phyloP scores from a whole-genome alignment of 23 tunicate genomes.

The Trididemnum clinides region DNA sequence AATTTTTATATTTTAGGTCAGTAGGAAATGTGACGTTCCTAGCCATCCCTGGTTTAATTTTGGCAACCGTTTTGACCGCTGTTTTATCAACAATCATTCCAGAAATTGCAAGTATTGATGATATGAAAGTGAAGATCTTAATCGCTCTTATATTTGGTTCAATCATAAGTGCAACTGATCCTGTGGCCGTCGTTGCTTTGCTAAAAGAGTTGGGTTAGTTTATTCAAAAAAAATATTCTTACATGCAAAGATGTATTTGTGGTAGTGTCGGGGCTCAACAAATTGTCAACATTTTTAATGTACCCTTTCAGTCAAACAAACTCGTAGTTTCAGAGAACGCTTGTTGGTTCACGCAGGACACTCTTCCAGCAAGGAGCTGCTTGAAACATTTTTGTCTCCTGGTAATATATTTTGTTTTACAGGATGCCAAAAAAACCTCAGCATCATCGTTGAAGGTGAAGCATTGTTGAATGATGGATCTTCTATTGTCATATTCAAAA shows the following conservation, averaged over 20 bases:
- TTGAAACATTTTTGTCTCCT: too few species aligned
- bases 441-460: conserved; percentile 90
- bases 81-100: conserved; percentile 57
- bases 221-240: too few species aligned
- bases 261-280: too few species aligned
- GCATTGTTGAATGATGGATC: conserved; percentile 89
- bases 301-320: too few species aligned
- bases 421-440: conserved; percentile 83
- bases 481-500: conserved; percentile 83
- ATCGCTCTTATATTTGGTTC: conserved; percentile 77
- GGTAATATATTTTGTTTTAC: too few species aligned
- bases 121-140: conserved; percentile 47
- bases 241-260: too few species aligned
- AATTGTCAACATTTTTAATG: too few species aligned
- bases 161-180: conserved; percentile 92
- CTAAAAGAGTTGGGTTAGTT: conserved; percentile 72
- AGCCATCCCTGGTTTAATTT: conserved; percentile 69
- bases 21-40: conserved; percentile 80
- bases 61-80: conserved; percentile 76
- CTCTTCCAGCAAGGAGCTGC: too few species aligned
- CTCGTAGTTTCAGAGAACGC: too few species aligned
- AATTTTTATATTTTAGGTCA: too few species aligned
- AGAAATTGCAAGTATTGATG: conserved; percentile 55
- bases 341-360: too few species aligned
- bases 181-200: conserved; percentile 91